These are phyloP conservation scores for Alfaro cultratus DNA, from an alignment of 2,797 vertebrate species.

Conservation along the genomic window DNA sequence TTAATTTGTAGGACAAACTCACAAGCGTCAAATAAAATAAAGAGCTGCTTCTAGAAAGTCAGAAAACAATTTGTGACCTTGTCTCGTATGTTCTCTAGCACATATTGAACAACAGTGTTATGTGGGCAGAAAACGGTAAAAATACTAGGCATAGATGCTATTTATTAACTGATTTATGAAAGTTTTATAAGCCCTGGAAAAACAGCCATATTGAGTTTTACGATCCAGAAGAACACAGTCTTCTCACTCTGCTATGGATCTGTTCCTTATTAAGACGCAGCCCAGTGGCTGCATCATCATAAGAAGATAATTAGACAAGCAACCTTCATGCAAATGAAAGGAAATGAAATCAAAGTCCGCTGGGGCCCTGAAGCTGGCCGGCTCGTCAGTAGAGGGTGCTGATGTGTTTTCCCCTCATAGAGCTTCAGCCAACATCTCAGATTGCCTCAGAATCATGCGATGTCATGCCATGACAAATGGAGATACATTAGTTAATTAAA, in stretches of 20 bases:
- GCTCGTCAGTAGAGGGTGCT: conserved; percentile 92
- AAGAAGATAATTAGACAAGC: conserved; percentile 56
- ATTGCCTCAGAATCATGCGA: conserved; percentile 88
- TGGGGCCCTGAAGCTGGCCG: conserved; percentile 51
- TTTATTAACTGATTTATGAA: conserved; percentile 8
- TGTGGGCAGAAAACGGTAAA: conserved; percentile 9
- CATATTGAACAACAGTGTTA: background rate
- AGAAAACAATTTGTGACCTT: background rate
- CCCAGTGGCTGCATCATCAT: conserved; percentile 55
- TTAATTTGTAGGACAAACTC: background rate
- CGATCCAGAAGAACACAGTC: conserved; percentile 2
- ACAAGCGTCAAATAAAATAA: conserved; percentile 3
- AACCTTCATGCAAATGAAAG: conserved; percentile 55
- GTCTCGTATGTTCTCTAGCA: background rate
- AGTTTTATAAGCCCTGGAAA: conserved; percentile 23
- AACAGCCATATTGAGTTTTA: conserved; percentile 16
- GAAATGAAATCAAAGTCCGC: conserved; percentile 53
- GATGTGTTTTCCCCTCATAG: conserved; percentile 83
- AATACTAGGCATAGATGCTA: conserved; percentile 8
- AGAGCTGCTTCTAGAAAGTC: conserved; percentile 7
- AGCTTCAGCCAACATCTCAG: conserved; percentile 78
- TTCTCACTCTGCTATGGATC: conserved; percentile 29
- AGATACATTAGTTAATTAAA: conserved; percentile 87
- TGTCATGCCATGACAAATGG: conserved; percentile 88
- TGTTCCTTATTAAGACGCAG: conserved; percentile 52